phyloP scores from a whole-genome alignment of 2,888 invertebrate genomes.

The Megamerina dolium region DNA sequence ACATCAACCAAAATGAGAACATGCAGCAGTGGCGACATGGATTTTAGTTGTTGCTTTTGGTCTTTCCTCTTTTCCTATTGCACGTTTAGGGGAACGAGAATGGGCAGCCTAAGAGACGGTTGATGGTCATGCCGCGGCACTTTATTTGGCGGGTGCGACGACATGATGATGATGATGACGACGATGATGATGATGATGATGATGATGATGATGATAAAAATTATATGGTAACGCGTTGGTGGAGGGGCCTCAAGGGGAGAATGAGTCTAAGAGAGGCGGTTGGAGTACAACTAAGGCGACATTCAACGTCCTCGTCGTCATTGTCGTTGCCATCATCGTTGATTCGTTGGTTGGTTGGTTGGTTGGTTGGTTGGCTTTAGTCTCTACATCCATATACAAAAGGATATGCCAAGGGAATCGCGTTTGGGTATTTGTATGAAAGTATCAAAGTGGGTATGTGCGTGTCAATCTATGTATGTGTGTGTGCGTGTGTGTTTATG shows the following conservation, averaged over 20 bases:
- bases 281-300: neutral
- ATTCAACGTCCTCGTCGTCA: conserved; percentile 1
- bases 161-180: conserved; percentile 1
- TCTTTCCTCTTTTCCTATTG: neutral
- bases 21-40: too few species aligned
- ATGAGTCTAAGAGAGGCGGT: neutral
- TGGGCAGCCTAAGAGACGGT: too few species aligned
- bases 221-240: conserved; percentile 1
- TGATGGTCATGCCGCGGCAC: too few species aligned
- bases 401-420: conserved; percentile 17
- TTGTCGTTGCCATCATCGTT: neutral
- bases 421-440: conserved; percentile 14
- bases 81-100: too few species aligned
- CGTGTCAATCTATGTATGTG: neutral
- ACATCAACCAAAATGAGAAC: conserved; percentile 1
- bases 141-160: too few species aligned
- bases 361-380: too few species aligned
- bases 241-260: conserved; percentile 7
- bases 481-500: neutral
- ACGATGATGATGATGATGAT: too few species aligned
- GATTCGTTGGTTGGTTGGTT: neutral
- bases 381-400: conserved; percentile 14
- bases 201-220: conserved; percentile 5
- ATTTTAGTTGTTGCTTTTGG: too few species aligned
- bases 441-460: too few species aligned